A percentile compares a stretch with the other conserved stretches of the same genome.
Evolutionary conservation across 2,113 vertebrate genomes (phyloP).

Genomic region (Charina bottae): DNA sequence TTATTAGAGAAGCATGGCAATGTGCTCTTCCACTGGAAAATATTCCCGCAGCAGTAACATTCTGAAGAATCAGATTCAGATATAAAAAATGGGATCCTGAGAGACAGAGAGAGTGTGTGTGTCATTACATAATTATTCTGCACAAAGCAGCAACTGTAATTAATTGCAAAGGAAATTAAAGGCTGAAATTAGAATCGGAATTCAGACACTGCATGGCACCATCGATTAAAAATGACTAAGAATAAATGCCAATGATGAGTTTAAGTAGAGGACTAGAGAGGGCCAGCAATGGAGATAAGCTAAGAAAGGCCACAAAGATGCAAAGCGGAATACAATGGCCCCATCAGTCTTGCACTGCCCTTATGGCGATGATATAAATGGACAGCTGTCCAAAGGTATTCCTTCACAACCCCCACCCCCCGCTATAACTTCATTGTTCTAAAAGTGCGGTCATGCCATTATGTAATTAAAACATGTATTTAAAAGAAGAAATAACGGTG

Average conservation of each 20-base stretch:
- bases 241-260: slow-evolving; percentile 51
- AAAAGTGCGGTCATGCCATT: slow-evolving; percentile 8
- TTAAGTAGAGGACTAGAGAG: slow-evolving; percentile 41
- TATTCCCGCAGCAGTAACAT: slow-evolving; percentile 31
- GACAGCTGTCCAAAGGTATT: neutral
- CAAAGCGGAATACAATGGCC: slow-evolving; percentile 16
- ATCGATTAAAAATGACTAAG: slow-evolving; percentile 50
- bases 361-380: slow-evolving; percentile 23
- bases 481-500: neutral
- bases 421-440: slow-evolving; percentile 5
- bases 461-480: neutral
- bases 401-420: neutral
- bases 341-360: neutral
- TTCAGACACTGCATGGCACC: slow-evolving; percentile 50
- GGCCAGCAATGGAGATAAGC: slow-evolving; percentile 35
- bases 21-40: slow-evolving; percentile 36
- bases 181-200: slow-evolving; percentile 57
- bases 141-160: slow-evolving; percentile 48
- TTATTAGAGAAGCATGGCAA: slow-evolving; percentile 38
- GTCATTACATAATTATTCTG: slow-evolving; percentile 36
- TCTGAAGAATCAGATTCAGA: slow-evolving; percentile 43
- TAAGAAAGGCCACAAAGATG: slow-evolving; percentile 41
- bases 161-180: slow-evolving; percentile 52
- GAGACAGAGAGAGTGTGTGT: slow-evolving; percentile 14
- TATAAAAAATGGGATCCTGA: slow-evolving; percentile 48